Percentiles rank a stretch among this genome's conserved stretches.
Evolutionary conservation across 2,797 vertebrate species (phyloP).

Genomic region (Karalla daura): DNA sequence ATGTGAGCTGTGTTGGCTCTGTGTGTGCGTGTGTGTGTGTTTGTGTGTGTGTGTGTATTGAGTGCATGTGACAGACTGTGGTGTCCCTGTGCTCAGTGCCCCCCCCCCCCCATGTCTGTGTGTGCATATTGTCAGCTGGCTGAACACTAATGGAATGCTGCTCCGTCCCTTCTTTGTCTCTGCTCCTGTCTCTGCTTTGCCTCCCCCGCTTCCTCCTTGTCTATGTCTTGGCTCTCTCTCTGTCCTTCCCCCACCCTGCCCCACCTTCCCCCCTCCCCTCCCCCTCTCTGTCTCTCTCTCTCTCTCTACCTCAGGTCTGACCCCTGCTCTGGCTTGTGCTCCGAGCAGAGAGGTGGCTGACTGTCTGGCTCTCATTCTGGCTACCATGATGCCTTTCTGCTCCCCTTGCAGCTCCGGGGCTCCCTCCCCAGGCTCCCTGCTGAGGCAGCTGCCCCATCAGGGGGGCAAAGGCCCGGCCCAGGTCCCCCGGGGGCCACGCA

Average conservation of each 20-base stretch:
- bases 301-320: constrained; percentile 91
- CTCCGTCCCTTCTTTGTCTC: constrained; percentile 64
- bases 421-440: constrained; percentile 91
- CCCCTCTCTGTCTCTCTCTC: constrained; percentile 19
- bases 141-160: constrained; percentile 80
- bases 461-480: constrained; percentile 56
- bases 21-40: constrained; percentile 10
- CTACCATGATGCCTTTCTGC: constrained; percentile 99
- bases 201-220: constrained; percentile 53
- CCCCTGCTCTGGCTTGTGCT: constrained; percentile 98
- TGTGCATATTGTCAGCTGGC: constrained; percentile 51
- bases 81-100: constrained; percentile 16
- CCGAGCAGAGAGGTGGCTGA: constrained; percentile 98
- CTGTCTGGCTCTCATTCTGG: constrained; percentile 99
- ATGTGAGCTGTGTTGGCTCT: constrained; percentile 3
- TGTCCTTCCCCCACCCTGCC: background rate
- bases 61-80: background rate
- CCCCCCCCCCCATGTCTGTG: constrained; percentile 7
- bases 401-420: constrained; percentile 96
- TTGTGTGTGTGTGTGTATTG: background rate
- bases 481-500: constrained; percentile 62
- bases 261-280: background rate
- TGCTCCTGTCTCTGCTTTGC: constrained; percentile 53
- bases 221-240: constrained; percentile 31
- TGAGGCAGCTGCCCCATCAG: constrained; percentile 80